phyloP scores from a whole-genome alignment of 2,113 vertebrate species.

The Piaya cayana region DNA sequence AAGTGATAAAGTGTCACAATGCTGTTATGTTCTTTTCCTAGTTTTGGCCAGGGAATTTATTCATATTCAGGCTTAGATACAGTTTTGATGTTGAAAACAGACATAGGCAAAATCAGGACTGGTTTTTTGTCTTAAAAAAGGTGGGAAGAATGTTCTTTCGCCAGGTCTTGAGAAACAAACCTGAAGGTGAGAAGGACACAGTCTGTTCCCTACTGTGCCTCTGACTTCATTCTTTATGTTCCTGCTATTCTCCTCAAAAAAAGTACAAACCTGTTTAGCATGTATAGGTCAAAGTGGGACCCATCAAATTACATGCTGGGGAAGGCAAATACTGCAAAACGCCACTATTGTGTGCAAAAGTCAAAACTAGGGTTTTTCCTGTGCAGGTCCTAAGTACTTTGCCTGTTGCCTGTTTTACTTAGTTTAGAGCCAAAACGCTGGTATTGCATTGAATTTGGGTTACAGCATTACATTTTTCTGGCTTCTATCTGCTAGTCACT shows the following conservation, averaged over 20 bases:
- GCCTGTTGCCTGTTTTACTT: background rate
- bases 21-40: background rate
- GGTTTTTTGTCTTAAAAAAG: background rate
- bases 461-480: background rate
- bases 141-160: background rate
- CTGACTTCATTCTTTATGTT: background rate
- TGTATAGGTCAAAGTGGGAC: background rate
- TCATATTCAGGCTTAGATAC: background rate
- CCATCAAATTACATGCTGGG: background rate
- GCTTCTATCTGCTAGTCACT: background rate
- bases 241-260: background rate
- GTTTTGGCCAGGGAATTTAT: background rate
- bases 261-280: background rate
- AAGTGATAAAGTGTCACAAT: background rate
- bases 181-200: constrained; percentile 2
- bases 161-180: background rate
- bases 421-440: background rate
- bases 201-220: constrained; percentile 8
- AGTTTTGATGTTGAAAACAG: constrained; percentile 23
- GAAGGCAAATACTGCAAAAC: background rate
- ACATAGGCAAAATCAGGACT: background rate
- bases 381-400: background rate
- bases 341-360: background rate
- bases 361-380: background rate
- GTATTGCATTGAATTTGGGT: background rate